Conservation (phyloP, 2,888 invertebrate species). For the Agonopterix subpropinquella region DNA sequence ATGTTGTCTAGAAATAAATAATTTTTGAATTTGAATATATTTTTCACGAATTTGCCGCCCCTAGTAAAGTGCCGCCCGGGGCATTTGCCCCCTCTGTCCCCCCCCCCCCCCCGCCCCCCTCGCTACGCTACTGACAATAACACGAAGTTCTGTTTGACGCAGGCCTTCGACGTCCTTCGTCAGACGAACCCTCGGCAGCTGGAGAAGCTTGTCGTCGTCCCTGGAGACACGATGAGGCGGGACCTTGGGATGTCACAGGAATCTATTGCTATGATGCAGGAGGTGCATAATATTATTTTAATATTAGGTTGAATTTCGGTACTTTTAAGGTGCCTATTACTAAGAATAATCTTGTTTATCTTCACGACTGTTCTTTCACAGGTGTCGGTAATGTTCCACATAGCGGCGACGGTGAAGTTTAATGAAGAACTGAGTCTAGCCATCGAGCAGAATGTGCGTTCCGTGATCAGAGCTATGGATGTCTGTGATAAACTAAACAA, state of each 20-base stretch:
- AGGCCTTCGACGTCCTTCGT: constrained; percentile 72
- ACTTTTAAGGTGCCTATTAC: too few species aligned
- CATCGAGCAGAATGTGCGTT: constrained; percentile 85
- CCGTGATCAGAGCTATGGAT: constrained; percentile 81
- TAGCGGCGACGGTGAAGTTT: constrained; percentile 88
- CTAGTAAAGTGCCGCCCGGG: too few species aligned
- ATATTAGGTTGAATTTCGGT: too few species aligned
- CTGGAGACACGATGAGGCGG: constrained; percentile 1
- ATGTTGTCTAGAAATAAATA: too few species aligned
- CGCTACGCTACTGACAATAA: too few species aligned
- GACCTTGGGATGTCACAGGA: background rate
- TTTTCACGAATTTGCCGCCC: too few species aligned
- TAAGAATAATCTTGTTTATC: too few species aligned
- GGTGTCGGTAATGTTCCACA: constrained; percentile 87
- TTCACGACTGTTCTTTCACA: constrained; percentile 23
- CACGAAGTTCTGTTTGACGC: background rate
- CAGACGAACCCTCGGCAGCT: background rate
- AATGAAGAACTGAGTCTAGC: constrained; percentile 84
- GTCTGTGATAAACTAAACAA: constrained; percentile 74
- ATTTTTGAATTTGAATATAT: too few species aligned
- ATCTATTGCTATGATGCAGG: background rate
- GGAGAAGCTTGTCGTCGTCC: constrained; percentile 1
- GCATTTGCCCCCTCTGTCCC: too few species aligned
- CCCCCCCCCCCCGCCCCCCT: too few species aligned
- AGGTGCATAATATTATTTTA: background rate